Evolutionary conservation across 1,140 invertebrate species (phyloP).

Genomic region (Sinonovacula constricta): DNA sequence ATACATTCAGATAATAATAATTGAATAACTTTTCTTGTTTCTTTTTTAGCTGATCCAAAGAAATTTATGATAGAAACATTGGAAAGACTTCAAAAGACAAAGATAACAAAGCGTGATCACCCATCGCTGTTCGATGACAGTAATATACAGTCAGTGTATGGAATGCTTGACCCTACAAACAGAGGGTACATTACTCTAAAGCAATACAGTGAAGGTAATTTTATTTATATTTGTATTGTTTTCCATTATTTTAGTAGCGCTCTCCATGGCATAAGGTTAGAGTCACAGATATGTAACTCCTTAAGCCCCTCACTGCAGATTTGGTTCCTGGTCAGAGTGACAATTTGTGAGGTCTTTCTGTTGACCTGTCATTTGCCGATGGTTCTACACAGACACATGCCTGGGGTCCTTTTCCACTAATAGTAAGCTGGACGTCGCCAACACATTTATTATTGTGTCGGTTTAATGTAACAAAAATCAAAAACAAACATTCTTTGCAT

Average conservation of each 20-base stretch:
- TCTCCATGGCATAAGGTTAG: background rate
- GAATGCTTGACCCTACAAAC: slow-evolving; percentile 73
- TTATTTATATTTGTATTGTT: background rate
- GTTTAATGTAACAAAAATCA: background rate
- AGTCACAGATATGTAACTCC: background rate
- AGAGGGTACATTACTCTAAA: slow-evolving; percentile 66
- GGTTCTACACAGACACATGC: background rate
- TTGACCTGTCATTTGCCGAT: background rate
- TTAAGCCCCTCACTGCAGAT: background rate
- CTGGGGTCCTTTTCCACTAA: background rate
- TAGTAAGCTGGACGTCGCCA: background rate
- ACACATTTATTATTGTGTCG: background rate
- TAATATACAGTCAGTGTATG: slow-evolving; percentile 72
- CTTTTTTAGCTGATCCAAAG: slow-evolving; percentile 65
- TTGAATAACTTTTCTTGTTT: slow-evolving; percentile 13
- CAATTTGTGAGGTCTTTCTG: background rate
- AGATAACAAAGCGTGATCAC: slow-evolving; percentile 54
- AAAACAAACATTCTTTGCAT: background rate
- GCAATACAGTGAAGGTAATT: slow-evolving; percentile 70
- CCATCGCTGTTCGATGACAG: slow-evolving; percentile 71
- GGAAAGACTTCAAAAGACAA: slow-evolving; percentile 63
- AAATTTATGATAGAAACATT: slow-evolving; percentile 64
- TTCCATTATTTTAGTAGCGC: background rate
- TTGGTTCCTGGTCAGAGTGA: background rate
- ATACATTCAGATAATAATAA: no score